Conservation (phyloP, 2,888 invertebrate genomes). For the Gryllus longicercus region DNA sequence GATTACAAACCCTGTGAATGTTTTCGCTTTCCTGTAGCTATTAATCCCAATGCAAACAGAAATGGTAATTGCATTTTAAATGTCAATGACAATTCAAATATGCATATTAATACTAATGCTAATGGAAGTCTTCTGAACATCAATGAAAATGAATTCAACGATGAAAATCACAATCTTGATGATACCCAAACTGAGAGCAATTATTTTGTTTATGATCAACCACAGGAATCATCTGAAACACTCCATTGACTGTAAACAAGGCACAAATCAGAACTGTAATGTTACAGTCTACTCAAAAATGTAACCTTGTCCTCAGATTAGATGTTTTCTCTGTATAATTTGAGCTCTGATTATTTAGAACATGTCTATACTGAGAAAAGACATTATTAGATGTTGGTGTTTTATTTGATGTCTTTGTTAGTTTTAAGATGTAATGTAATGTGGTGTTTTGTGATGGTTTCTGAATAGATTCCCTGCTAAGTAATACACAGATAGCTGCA, state of each 20-base stretch:
- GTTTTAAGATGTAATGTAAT: background rate
- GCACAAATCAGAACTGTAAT: background rate
- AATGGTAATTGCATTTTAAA: background rate
- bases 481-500: background rate
- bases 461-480: background rate
- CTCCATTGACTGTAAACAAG: background rate
- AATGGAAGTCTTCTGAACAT: background rate
- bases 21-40: background rate
- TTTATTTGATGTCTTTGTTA: constrained; percentile 9
- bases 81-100: background rate
- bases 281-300: background rate
- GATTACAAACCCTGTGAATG: constrained; percentile 1
- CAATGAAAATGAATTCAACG: background rate
- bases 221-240: background rate
- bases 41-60: background rate
- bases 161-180: too few species aligned
- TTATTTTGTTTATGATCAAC: background rate
- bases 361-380: background rate
- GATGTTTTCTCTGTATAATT: background rate
- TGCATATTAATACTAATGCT: background rate
- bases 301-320: background rate
- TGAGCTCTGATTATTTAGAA: background rate
- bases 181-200: background rate
- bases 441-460: background rate
- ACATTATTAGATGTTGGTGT: background rate